These are phyloP conservation scores for Eurytoma californica DNA, from an alignment of 2,888 invertebrate genomes.

Conservation along the genomic window DNA sequence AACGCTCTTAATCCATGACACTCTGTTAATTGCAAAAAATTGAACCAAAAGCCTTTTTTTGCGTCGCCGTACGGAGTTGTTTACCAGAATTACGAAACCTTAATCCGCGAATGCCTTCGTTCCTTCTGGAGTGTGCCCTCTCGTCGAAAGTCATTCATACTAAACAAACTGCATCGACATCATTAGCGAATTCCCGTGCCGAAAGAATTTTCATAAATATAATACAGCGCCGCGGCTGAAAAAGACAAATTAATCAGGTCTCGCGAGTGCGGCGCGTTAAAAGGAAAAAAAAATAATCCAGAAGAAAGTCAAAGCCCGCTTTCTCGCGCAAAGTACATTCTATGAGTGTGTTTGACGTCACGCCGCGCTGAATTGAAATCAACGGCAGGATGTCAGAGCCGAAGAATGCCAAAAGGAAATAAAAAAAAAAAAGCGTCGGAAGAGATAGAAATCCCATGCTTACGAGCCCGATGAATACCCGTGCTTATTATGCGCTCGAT, in stretches of 20 bases:
- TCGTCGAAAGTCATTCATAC: not conserved
- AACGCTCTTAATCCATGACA: too few species aligned
- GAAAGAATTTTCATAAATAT: constrained; percentile 7
- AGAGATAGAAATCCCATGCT: constrained; percentile 8
- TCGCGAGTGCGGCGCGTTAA: not conserved
- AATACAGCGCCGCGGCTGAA: constrained; percentile 1
- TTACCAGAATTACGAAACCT: not conserved
- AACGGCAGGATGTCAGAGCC: not conserved
- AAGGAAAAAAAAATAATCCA: not conserved
- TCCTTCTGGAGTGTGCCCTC: not conserved
- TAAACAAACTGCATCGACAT: constrained; percentile 3
- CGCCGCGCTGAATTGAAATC: constrained; percentile 21
- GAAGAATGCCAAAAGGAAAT: not conserved
- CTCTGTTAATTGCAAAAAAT: constrained; percentile 2
- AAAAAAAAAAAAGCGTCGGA: not conserved
- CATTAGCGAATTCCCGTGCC: constrained; percentile 26
- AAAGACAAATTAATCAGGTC: constrained; percentile 27
- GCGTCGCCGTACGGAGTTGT: not conserved
- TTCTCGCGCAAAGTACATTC: constrained; percentile 1
- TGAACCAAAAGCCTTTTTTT: not conserved
- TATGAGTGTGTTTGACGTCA: not conserved
- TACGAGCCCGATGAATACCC: constrained; percentile 14
- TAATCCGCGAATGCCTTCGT: too few species aligned
- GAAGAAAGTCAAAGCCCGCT: not conserved
- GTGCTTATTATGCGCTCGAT: constrained; percentile 26